Evolutionary conservation across 2,888 invertebrate genomes (phyloP).

Genomic region (Holacanthella duospinosa): DNA sequence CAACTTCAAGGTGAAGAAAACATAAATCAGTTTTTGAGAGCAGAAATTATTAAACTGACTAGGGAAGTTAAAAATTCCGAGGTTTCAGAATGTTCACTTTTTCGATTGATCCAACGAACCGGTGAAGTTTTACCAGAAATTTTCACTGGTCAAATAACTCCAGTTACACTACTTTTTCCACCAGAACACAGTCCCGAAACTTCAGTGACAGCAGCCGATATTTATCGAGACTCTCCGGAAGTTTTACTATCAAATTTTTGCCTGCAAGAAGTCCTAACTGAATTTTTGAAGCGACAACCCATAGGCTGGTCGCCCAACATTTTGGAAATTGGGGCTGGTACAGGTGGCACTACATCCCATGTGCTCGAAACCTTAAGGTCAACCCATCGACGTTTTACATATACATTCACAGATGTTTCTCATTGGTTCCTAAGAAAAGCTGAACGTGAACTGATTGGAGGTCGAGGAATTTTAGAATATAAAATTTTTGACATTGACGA

Average conservation of each 20-base stretch:
- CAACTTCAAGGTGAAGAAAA: too few relatives aligned
- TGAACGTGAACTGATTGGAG: background rate
- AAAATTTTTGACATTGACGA: conserved; percentile 4
- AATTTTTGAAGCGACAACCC: too few relatives aligned
- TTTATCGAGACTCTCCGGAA: background rate
- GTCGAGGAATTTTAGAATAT: background rate
- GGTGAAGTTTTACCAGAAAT: background rate
- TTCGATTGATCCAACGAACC: background rate
- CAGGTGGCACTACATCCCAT: background rate
- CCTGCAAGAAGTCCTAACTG: too few relatives aligned
- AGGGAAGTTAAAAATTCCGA: too few relatives aligned
- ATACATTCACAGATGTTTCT: conserved; percentile 4
- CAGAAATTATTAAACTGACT: too few relatives aligned
- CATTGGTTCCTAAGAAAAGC: background rate
- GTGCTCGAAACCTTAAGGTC: background rate
- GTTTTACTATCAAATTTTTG: too few relatives aligned
- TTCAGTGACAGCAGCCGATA: background rate
- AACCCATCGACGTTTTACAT: background rate
- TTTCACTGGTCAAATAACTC: background rate
- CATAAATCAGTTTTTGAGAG: too few relatives aligned
- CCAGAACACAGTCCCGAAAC: too few relatives aligned
- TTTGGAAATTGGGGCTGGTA: conserved; percentile 8
- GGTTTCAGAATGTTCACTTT: too few relatives aligned
- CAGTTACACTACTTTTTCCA: background rate
- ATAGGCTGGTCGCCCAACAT: background rate